Percentiles rank a stretch among this genome's conserved stretches.
Conservation (phyloP, 2,797 vertebrate genomes). For the Channallabes apus region DNA sequence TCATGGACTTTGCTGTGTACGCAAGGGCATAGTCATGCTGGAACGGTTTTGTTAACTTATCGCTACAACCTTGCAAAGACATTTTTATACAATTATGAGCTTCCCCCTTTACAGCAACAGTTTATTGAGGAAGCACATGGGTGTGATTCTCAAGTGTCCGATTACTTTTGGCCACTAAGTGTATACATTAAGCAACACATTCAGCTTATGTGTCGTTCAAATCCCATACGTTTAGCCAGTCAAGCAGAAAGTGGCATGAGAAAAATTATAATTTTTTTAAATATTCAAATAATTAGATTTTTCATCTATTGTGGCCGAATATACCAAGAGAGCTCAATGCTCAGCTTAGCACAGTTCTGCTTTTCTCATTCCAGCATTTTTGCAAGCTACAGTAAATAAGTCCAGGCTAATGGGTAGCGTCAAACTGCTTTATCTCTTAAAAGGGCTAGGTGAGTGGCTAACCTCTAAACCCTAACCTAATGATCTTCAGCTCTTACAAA, state of each 20-base stretch:
- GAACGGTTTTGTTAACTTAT: background rate
- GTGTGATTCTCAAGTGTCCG: background rate
- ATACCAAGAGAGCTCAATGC: too few species aligned
- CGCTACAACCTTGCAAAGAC: background rate
- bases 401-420: too few species aligned
- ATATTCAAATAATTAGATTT: too few species aligned
- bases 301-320: too few species aligned
- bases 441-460: too few species aligned
- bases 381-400: too few species aligned
- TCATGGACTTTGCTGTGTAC: background rate
- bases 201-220: background rate
- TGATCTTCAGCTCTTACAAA: too few species aligned
- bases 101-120: background rate
- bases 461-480: too few species aligned
- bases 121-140: background rate
- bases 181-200: background rate
- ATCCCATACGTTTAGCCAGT: background rate
- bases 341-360: too few species aligned
- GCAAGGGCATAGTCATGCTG: background rate
- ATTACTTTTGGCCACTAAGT: background rate
- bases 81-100: background rate
- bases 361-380: too few species aligned
- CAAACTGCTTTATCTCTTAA: too few species aligned
- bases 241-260: background rate
- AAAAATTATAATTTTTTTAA: too few species aligned